Conservation (phyloP, 2,113 vertebrate genomes). For the Vidua chalybeata region DNA sequence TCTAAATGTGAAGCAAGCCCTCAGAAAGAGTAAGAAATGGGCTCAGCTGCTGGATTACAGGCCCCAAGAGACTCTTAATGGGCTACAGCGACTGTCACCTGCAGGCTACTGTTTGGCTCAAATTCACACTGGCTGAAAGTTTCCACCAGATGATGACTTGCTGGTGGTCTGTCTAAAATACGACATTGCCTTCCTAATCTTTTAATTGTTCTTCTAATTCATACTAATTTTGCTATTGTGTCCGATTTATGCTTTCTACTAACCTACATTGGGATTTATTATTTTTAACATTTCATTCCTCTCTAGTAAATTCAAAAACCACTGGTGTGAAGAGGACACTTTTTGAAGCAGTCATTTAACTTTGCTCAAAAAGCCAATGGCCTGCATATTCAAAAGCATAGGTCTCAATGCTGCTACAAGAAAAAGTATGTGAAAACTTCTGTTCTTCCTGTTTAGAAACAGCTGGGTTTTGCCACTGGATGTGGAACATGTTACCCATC, state of each 20-base stretch:
- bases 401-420: neutral
- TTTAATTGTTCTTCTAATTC: neutral
- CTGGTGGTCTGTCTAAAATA: neutral
- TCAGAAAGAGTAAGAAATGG: neutral
- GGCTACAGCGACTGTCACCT: constrained; percentile 38
- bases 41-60: constrained; percentile 47
- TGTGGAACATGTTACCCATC: neutral
- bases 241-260: neutral
- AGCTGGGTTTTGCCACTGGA: neutral
- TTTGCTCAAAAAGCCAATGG: neutral
- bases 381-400: neutral
- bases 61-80: constrained; percentile 35
- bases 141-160: neutral
- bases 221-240: neutral
- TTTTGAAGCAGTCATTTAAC: neutral
- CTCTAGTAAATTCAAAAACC: neutral
- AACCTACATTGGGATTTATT: neutral
- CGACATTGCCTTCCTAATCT: neutral
- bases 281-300: neutral
- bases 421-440: neutral
- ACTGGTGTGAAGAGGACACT: neutral
- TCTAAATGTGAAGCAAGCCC: neutral
- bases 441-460: neutral
- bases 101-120: constrained; percentile 12
- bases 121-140: constrained; percentile 27